Evolutionary conservation across 2,888 invertebrate genomes (phyloP), one percentile per base, ranked within the genome.

Genomic region (Drosophila tripunctata): DNA sequence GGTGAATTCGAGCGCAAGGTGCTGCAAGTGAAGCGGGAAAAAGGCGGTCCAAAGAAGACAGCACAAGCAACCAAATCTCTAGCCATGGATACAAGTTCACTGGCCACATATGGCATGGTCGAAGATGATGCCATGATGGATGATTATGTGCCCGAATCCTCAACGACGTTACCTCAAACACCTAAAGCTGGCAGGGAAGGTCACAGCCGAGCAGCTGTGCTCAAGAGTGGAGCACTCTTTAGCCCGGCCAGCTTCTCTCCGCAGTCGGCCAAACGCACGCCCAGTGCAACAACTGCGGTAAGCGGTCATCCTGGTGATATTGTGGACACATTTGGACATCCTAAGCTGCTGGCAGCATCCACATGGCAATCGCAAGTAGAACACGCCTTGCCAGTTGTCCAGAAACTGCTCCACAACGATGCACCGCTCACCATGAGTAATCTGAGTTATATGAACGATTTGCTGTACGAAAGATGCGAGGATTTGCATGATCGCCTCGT

Each of bases 1-100:
- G 92, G 92, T 64, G 91, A 93, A 83, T 93, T 95, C 89, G 95
- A 94, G 81, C 93, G 94, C 78, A 94, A 94, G 92, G 94, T 94
- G 90, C 93, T 94, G 86, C 86, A 88, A 21, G 48, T 81, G 78
- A 93, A 93, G 89, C 92, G 91, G 82, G 87, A 92, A 22, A 91
- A 90, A 45, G 65, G 79, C n/a, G 54, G 78, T 10, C 22, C 67
- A 5, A 87, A 84, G 35, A 79, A 83, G 14, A 17, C 75, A 4
- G 27, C 69, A 4, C 52, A 71, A 3, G 64, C 71, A 40, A 3
- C 15, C 10, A 87, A 65, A 58, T 41, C 76, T 1, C 38, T 70
- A 19, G 54, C 45, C 0, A 19, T 74, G 4, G 82, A 74, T 1
- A 44, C 75, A 0, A 83, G 76, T 40, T 74, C 90, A 0, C 31